Percentiles rank a stretch among this genome's conserved stretches.
Conservation (phyloP, 2,113 vertebrate species). For the Marmota monax region DNA sequence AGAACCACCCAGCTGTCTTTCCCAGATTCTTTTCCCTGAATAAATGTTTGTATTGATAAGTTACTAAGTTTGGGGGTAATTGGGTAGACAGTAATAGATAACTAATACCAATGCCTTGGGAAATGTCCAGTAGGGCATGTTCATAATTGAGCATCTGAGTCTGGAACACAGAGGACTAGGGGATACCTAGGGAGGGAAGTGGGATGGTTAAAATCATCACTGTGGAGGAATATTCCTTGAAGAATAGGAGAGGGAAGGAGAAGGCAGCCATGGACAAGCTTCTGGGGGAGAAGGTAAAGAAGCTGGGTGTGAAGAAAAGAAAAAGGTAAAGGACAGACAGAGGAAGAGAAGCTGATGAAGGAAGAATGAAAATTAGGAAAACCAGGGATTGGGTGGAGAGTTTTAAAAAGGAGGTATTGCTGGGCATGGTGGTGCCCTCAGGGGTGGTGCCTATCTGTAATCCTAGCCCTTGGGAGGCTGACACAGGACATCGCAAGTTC, state of each 20-base stretch:
- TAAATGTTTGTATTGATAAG: background rate
- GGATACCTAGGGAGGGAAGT: background rate
- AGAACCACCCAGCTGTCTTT: background rate
- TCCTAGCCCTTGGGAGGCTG: too few species aligned
- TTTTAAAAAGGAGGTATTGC: background rate
- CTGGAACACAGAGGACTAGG: background rate
- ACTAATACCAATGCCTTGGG: background rate
- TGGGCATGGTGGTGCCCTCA: too few species aligned
- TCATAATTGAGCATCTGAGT: background rate
- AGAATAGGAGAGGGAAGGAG: background rate
- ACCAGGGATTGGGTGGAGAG: background rate
- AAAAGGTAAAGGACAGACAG: background rate
- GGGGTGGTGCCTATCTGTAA: too few species aligned
- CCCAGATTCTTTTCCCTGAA: background rate
- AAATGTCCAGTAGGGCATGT: background rate
- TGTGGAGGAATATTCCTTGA: background rate
- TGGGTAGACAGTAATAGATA: background rate
- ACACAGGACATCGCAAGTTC: too few species aligned
- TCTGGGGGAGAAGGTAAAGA: background rate
- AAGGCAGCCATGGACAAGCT: background rate
- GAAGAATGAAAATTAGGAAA: background rate
- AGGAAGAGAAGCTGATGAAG: background rate
- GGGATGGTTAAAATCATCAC: background rate
- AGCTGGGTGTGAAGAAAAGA: too few species aligned
- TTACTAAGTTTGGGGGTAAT: background rate